These are phyloP conservation scores for Panulirus ornatus DNA, from an alignment of 1,140 invertebrate genomes.

Conservation along the genomic window DNA sequence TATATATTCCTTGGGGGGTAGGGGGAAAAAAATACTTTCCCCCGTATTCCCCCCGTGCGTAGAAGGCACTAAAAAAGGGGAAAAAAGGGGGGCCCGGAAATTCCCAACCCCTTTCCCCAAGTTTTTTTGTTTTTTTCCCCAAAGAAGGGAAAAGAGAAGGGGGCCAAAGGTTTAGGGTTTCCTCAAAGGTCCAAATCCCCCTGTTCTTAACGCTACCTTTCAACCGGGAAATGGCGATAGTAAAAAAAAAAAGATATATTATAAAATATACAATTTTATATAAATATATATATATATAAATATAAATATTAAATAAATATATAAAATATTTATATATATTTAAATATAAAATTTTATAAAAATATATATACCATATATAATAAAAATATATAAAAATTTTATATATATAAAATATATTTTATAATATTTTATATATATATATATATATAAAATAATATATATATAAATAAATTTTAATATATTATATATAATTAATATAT, in stretches of 20 bases:
- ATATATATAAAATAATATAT: background rate
- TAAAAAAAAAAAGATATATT: background rate
- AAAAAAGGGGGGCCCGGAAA: background rate
- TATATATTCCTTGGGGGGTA: too few species aligned
- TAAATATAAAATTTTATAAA: background rate
- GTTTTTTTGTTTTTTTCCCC: too few species aligned
- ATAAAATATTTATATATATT: background rate
- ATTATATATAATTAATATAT: background rate
- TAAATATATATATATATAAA: background rate
- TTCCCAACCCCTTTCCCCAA: background rate
- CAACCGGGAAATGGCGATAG: background rate
- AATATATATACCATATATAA: slow-evolving; percentile 4
- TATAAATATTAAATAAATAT: slow-evolving; percentile 1
- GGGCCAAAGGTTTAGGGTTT: too few species aligned
- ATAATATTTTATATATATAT: background rate
- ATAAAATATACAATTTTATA: background rate
- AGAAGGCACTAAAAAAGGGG: background rate
- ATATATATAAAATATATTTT: background rate
- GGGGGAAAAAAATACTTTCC: background rate
- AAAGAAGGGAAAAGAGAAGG: too few species aligned
- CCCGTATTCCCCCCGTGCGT: background rate
- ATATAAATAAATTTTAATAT: background rate
- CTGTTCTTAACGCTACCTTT: too few species aligned
- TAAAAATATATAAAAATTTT: background rate
- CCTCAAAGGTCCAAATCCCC: too few species aligned